phyloP scores from a whole-genome alignment of 2,888 invertebrate species.

The Drosophila austrosaltans region DNA sequence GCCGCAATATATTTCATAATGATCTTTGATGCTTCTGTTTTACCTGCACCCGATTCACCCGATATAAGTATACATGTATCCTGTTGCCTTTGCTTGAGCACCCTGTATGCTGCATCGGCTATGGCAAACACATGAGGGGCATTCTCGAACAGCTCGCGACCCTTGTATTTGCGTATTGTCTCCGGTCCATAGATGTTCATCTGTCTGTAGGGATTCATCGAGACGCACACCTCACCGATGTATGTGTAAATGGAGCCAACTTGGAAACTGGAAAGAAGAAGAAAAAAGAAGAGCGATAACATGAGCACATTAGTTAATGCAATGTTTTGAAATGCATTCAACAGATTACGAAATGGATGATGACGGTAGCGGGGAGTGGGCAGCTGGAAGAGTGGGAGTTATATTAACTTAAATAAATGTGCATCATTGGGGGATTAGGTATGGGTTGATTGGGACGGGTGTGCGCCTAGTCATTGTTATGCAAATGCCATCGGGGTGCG shows the following conservation, averaged over 20 bases:
- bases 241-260: constrained; percentile 98
- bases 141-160: constrained; percentile 97
- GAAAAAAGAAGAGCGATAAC: constrained; percentile 22
- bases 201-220: constrained; percentile 97
- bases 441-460: not conserved
- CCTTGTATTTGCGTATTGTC: constrained; percentile 94
- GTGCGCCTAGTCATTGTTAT: constrained; percentile 11
- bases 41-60: constrained; percentile 99
- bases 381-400: not conserved
- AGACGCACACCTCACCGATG: constrained; percentile 98
- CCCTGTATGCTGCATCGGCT: constrained; percentile 97
- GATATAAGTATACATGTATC: constrained; percentile 99
- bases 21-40: constrained; percentile 99
- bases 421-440: constrained; percentile 2
- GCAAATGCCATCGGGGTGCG: not conserved
- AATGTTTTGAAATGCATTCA: constrained; percentile 48
- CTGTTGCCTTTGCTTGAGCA: constrained; percentile 94
- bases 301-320: constrained; percentile 27
- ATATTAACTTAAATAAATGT: constrained; percentile 37
- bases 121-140: constrained; percentile 99
- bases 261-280: constrained; percentile 87
- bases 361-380: not conserved
- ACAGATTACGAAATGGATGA: constrained; percentile 28
- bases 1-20: constrained; percentile 99
- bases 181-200: constrained; percentile 95